phyloP scores from a whole-genome alignment of 2,888 invertebrate species.

The Hirtodrosophila duncani region DNA sequence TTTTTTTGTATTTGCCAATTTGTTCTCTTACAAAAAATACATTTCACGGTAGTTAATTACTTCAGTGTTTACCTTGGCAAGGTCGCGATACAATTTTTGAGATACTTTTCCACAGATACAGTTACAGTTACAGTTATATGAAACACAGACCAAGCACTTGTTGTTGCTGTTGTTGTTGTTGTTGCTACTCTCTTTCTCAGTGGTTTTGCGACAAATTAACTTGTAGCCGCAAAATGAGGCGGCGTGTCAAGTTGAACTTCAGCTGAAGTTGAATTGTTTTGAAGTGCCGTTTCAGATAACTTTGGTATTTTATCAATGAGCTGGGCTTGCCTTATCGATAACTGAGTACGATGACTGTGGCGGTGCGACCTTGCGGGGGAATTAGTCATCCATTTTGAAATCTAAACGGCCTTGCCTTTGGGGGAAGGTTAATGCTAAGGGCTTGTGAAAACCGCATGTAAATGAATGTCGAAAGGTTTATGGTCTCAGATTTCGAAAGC shows the following conservation, averaged over 20 bases:
- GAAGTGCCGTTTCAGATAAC: constrained; percentile 45
- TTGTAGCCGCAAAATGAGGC: constrained; percentile 44
- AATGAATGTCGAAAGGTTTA: no score
- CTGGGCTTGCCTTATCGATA: constrained; percentile 40
- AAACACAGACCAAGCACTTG: no score
- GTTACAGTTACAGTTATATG: constrained; percentile 24
- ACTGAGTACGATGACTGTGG: constrained; percentile 6
- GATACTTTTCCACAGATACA: constrained; percentile 22
- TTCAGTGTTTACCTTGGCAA: constrained; percentile 30
- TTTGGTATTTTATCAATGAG: constrained; percentile 54
- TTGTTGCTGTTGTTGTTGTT: no score
- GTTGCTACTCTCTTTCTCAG: constrained; percentile 9
- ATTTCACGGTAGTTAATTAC: constrained; percentile 57
- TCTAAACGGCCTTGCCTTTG: no score
- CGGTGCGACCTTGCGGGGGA: constrained; percentile 9
- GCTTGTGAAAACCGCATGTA: no score
- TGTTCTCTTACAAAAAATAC: constrained; percentile 28
- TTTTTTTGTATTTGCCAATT: constrained; percentile 54
- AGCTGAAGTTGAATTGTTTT: constrained; percentile 17
- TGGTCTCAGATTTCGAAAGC: no score
- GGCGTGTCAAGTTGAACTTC: constrained; percentile 14
- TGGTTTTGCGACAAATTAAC: constrained; percentile 55
- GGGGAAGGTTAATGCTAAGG: no score
- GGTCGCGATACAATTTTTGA: constrained; percentile 41
- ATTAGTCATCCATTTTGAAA: no score